A percentile compares a stretch with the other conserved stretches of the same genome.
Evolutionary conservation across 2,113 vertebrate genomes (phyloP).

Genomic region (Sigmodon hispidus): DNA sequence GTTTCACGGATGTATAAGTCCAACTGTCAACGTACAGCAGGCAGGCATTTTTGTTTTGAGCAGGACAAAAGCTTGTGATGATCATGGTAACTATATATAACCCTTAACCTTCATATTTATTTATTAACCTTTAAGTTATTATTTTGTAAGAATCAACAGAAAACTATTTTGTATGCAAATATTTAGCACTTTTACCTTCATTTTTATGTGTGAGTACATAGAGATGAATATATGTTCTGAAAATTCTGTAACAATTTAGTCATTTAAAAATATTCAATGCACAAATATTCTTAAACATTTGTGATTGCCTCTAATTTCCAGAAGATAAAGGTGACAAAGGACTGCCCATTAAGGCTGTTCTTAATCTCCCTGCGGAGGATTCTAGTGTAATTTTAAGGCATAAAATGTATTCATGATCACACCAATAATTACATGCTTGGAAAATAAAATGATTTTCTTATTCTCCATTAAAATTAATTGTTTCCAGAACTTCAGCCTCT

Average conservation of each 20-base stretch:
- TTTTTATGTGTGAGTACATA: not conserved
- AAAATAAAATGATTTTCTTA: slow-evolving; percentile 23
- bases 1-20: not conserved
- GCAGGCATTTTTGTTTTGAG: not conserved
- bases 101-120: not conserved
- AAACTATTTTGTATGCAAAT: not conserved
- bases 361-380: not conserved
- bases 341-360: not conserved
- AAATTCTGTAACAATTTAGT: not conserved
- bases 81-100: not conserved
- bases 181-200: not conserved
- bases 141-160: not conserved
- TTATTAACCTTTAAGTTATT: not conserved
- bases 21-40: not conserved
- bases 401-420: not conserved
- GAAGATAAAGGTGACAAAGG: not conserved
- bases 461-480: not conserved
- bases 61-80: not conserved
- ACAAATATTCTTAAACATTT: not conserved
- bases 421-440: slow-evolving; percentile 24
- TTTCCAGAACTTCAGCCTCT: slow-evolving; percentile 27
- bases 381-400: not conserved
- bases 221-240: not conserved
- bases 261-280: not conserved
- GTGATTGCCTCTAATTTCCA: not conserved